A percentile compares a stretch with the other conserved stretches of the same genome.
Conservation (phyloP, 2,113 vertebrate species). For the Alligator sinensis region DNA sequence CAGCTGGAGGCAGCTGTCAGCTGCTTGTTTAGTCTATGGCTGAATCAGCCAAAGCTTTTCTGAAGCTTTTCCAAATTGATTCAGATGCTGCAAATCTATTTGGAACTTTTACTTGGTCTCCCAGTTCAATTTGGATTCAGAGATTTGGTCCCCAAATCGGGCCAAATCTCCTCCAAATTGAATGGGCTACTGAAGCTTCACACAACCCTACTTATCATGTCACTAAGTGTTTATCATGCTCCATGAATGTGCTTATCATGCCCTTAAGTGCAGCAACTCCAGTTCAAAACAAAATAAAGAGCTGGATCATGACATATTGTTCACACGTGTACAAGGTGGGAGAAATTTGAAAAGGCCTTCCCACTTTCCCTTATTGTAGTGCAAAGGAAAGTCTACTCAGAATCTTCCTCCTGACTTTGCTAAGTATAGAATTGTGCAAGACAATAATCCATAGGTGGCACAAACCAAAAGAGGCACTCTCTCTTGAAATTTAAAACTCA, state of each 20-base stretch:
- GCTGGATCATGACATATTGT: not conserved
- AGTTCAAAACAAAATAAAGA: not conserved
- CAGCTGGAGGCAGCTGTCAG: not conserved
- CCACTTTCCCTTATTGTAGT: not conserved
- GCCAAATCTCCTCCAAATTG: no score
- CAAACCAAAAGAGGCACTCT: no score
- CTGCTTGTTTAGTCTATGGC: not conserved
- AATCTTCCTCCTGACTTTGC: not conserved
- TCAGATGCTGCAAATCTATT: no score
- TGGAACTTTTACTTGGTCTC: no score
- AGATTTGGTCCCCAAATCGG: no score
- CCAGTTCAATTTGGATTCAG: no score
- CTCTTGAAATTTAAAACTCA: not conserved
- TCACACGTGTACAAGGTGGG: not conserved
- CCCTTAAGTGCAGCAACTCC: not conserved
- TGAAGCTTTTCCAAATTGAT: no score
- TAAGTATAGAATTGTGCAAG: not conserved
- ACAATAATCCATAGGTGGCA: not conserved
- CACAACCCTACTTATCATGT: no score
- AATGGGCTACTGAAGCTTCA: no score
- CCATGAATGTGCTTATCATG: not conserved
- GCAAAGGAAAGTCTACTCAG: no score
- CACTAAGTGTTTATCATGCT: no score
- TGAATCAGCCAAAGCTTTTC: no score
- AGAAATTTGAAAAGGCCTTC: not conserved